Conservation (phyloP, 1,140 invertebrate species). For the Caenorhabditis tropicalis region DNA sequence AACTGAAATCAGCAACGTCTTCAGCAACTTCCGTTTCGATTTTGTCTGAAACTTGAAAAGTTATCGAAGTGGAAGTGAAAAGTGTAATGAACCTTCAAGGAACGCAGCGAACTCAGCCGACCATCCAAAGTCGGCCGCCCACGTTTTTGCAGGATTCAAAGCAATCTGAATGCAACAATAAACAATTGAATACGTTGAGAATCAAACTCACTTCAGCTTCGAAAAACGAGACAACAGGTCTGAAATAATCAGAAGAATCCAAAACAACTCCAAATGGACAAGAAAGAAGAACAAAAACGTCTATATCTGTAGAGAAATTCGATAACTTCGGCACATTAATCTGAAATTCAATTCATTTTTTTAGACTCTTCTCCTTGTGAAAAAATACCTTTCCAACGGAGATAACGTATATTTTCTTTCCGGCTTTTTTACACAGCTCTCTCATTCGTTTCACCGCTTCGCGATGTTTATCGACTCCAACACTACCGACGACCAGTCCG, state of each 20-base stretch:
- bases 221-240: conserved; percentile 57
- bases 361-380: no score
- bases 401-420: conserved; percentile 58
- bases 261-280: conserved; percentile 61
- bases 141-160: conserved; percentile 56
- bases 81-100: conserved; percentile 49
- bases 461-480: conserved; percentile 43
- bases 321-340: conserved; percentile 58
- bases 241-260: conserved; percentile 55
- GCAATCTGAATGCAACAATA: conserved; percentile 44
- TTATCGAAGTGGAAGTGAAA: not conserved
- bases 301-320: conserved; percentile 59
- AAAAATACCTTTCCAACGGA: conserved; percentile 57
- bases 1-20: conserved; percentile 47
- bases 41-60: conserved; percentile 41
- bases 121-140: conserved; percentile 55
- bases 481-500: conserved; percentile 53
- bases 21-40: conserved; percentile 40
- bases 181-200: not conserved
- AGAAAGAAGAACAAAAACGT: conserved; percentile 59
- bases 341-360: conserved; percentile 7
- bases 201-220: conserved; percentile 53
- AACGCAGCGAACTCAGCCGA: conserved; percentile 57
- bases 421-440: conserved; percentile 53
- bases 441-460: conserved; percentile 57